phyloP scores from a whole-genome alignment of 2,113 vertebrate genomes.

The Haplochromis burtoni region DNA sequence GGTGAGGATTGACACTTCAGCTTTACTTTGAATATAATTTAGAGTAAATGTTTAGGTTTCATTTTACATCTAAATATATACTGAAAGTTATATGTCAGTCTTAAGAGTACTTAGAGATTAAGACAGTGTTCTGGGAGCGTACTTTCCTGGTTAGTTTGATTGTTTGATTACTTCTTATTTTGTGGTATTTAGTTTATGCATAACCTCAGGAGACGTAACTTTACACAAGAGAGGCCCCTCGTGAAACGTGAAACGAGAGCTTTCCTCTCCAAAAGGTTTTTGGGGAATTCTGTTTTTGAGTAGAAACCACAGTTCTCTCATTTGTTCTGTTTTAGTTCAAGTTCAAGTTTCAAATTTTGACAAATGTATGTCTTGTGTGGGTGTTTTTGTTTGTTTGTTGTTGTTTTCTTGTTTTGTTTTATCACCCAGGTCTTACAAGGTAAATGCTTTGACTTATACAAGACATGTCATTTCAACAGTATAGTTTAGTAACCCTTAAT shows the following conservation, averaged over 20 bases:
- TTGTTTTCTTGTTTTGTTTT: neutral
- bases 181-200: too few relatives aligned
- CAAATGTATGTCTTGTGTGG: neutral
- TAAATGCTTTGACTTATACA: neutral
- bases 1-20: too few relatives aligned
- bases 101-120: neutral
- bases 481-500: neutral
- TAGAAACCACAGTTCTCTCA: neutral
- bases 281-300: neutral
- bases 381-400: neutral
- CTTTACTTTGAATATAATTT: too few relatives aligned
- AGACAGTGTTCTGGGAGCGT: neutral
- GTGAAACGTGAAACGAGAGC: fast-evolving
- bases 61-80: neutral
- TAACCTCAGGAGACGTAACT: too few relatives aligned
- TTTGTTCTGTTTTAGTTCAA: neutral
- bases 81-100: fast-evolving
- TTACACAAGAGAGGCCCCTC: fast-evolving
- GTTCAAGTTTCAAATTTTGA: neutral
- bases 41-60: fast-evolving
- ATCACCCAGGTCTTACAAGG: neutral
- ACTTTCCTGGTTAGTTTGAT: too few relatives aligned
- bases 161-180: too few relatives aligned
- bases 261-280: neutral
- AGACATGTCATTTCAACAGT: neutral